phyloP scores from a whole-genome alignment of 2,113 vertebrate genomes.

The Cyprinodon brontotheroides region DNA sequence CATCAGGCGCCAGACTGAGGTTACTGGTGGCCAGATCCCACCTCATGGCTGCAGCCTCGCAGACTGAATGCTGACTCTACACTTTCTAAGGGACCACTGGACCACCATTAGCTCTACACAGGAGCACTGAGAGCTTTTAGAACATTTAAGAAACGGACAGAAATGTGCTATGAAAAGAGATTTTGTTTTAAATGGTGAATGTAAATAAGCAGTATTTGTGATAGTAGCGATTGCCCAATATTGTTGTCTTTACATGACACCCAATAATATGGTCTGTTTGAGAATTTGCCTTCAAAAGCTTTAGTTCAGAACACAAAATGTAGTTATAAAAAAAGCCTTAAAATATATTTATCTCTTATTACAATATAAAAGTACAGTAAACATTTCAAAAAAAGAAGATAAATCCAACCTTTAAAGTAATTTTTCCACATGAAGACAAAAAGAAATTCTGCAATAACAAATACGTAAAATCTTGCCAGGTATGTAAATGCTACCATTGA shows the following conservation, averaged over 20 bases:
- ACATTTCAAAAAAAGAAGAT: too few species aligned
- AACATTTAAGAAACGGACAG: conserved; percentile 7
- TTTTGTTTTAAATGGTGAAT: background rate
- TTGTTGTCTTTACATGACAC: background rate
- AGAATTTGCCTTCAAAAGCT: background rate
- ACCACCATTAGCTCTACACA: background rate
- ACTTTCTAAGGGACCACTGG: background rate
- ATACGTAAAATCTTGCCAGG: too few species aligned
- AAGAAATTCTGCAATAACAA: too few species aligned
- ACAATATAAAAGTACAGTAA: too few species aligned
- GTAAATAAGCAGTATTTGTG: conserved; percentile 4
- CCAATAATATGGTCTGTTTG: background rate
- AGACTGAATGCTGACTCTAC: conserved; percentile 51
- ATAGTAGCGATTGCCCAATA: background rate
- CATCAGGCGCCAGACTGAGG: conserved; percentile 72
- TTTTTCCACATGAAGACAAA: too few species aligned
- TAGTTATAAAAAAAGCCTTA: background rate
- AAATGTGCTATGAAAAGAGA: conserved; percentile 25
- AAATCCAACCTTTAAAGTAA: too few species aligned
- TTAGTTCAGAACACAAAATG: background rate
- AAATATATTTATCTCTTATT: background rate
- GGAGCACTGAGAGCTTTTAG: background rate
- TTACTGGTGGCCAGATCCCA: conserved; percentile 73
- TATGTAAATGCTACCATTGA: too few species aligned
- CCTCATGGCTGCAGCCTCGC: conserved; percentile 41